Base-by-base conservation (phyloP, 1,140 invertebrate genomes). In the Drosophila bifasciata region DNA sequence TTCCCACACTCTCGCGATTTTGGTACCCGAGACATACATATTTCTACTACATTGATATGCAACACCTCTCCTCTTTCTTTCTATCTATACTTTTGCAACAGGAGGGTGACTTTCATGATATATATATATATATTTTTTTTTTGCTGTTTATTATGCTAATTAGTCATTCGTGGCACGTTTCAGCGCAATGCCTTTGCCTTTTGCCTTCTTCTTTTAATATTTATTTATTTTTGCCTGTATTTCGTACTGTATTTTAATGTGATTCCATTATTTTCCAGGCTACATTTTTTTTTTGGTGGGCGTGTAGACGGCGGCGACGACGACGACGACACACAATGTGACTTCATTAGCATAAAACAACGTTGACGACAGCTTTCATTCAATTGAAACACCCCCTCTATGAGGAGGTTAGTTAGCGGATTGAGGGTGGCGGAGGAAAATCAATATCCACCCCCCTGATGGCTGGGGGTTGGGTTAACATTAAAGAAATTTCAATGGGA, bases 341-440 rank as follows among this genome's bases (percentile, higher is more conserved):
- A 70, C 73, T 78, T 86, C 78, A 85, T 86, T 86, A 88, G 83
- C 81, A 86, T 86, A 83, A 36, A 80, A 58, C 66, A 71, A 49
- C 46, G 61, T 45, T 72, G 70, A 51, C 73, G 59, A 72, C 66
- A 79, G 76, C 60, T 73, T 70, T 73, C 46, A 44, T 28, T 15
- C 32, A 45, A 21, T 62, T 45, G 23, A 25, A 15, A 25, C 23
- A 3, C 32, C 17, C 11, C 32, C 32, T 9, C 28, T 32, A 36
- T 11, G 28, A 9, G 28, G 28, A n/a, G 23, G 56, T 9, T 16
- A 45, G 16, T 9, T 36, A 40, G 58, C 5, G 23, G 32, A 32
- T 36, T 2, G 17, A 19, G 17, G 58, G 50, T 21, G 59, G 9
- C 19, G 21, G 59, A 6, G 39, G 44, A 74, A 78, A 78, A 77